Base-by-base conservation (phyloP, 2,888 invertebrate genomes). In the Diarsia dahlii region DNA sequence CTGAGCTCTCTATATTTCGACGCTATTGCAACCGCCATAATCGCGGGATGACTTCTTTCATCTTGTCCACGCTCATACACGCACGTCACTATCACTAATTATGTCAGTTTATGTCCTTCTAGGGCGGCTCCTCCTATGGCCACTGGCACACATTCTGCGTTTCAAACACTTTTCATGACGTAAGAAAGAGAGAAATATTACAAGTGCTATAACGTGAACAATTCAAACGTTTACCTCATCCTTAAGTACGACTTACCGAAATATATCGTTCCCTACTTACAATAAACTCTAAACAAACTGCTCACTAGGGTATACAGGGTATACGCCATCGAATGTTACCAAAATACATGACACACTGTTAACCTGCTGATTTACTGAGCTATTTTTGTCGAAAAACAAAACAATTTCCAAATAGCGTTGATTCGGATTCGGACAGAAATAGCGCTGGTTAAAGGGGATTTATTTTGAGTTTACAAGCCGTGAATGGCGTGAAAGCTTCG, bases 381-480 rank as follows among this genome's bases (percentile, higher is more conserved):
- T 77, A 80, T 84, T 84, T 74, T 76, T 58, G 76, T 76, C 54
- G 64, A 54, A 80, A 75, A 80, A 84, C 84, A 82, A 84, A 84
- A 84, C 84, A 82, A 84, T 68, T 64, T 71, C n/a, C 9, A 54
- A 68, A 60, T 72, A 56, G 54, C 63, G 72, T 82, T 64, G 69
- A 58, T 28, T 58, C 56, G 52, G 39, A 82, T 71, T 58, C 56
- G 52, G 56, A 71, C 64, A 18, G 45, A 73, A 74, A 80, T 84
- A 84, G 54, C 28, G 60, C 8, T 34, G 39, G 58, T 45, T 1
- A 54, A 64, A 34, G 68, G 58, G 56, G 39, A 71, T 71, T 70
- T 72, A 69, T 71, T 74, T 69, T n/a, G 45, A 60, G 54, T 50
- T 69, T 71, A 67, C 60, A 63, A 72, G 20, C 56, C 58, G 65